Evolutionary conservation across 92 coral and sea anemone genomes (phyloP).

Genomic region (Porites lobata): DNA sequence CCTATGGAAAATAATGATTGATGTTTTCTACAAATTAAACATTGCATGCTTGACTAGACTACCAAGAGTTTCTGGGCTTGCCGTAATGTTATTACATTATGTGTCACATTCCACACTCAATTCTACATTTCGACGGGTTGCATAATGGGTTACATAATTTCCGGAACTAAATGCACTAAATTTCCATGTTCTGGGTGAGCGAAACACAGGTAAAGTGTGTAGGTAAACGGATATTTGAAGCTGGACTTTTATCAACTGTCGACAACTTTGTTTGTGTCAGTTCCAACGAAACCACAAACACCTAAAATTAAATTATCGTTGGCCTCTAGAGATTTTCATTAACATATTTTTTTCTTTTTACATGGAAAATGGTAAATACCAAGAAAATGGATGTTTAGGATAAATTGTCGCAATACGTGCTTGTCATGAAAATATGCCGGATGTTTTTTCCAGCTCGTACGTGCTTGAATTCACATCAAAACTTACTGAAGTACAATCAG

Average conservation of each 20-base stretch:
- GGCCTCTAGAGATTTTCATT: slow-evolving; percentile 27
- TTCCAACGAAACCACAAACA: neutral
- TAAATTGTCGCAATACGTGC: neutral
- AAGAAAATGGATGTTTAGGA: neutral
- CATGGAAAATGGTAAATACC: neutral
- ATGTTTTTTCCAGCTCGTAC: neutral
- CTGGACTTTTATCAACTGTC: neutral
- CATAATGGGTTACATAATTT: no score
- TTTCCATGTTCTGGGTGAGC: no score
- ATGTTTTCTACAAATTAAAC: no score
- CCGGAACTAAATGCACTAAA: no score
- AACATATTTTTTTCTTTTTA: neutral
- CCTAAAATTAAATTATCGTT: neutral
- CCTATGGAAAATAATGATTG: neutral
- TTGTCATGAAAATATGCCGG: neutral
- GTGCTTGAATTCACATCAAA: neutral
- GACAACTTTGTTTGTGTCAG: neutral
- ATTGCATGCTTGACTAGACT: no score
- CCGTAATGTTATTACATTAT: no score
- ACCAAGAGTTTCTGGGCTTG: no score
- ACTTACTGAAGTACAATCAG: neutral
- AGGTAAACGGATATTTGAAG: neutral
- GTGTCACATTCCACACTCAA: no score
- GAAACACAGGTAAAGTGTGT: no score
- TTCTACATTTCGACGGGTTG: no score